Evolutionary conservation across 2,888 invertebrate species (phyloP), one percentile per base, ranked within the genome.

Genomic region (Chorisops tibialis): DNA sequence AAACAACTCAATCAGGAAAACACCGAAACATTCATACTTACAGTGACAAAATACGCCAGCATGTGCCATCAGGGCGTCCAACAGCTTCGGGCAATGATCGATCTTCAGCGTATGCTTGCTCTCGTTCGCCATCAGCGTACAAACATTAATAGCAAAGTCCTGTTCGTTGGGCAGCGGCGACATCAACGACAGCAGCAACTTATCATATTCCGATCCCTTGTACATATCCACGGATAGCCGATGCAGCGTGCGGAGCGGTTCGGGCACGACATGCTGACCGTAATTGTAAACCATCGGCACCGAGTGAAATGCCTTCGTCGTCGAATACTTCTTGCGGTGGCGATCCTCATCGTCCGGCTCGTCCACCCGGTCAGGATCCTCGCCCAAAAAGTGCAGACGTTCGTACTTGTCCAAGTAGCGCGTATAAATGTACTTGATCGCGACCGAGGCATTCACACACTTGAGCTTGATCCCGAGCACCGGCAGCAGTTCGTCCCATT

Each of bases 131-230:
- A 99, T 83, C 63, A 99, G 82, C 0, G 95, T 96, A 77, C 96
- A 96, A 2, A 97, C 94, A 78, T 98, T 98, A 71, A 99, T 89
- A 22, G 96, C 96, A 77, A 98, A 96, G 80, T 98, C 98, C 75
- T 97, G 95, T 77, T 99, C 98, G 78, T 99, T 99, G 5, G 98
- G 97, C 75, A 99, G 83, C 1, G 98, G 96, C n/a, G 94, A 94
- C 58, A 95, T 80, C 39, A 99, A 82, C 0, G 97, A 95, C 59
- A 96, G 81, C n/a, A 93, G 86, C 63, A 99, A 81, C 65, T 93
- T 87, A 70, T 91, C 90, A 75, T 92, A 93, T 71, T 92, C 91
- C 1, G 89, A 87, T 0, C 81, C 79, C 4, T 84, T 85, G 76
- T 86, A 84, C 51, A 88, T 75, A 70, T 86, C 81, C 18, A 84